A percentile compares a stretch with the other conserved stretches of the same genome.
These are phyloP conservation scores for Gasterosteus nipponicus DNA, from an alignment of 2,113 vertebrate species.

Conservation along the genomic window DNA sequence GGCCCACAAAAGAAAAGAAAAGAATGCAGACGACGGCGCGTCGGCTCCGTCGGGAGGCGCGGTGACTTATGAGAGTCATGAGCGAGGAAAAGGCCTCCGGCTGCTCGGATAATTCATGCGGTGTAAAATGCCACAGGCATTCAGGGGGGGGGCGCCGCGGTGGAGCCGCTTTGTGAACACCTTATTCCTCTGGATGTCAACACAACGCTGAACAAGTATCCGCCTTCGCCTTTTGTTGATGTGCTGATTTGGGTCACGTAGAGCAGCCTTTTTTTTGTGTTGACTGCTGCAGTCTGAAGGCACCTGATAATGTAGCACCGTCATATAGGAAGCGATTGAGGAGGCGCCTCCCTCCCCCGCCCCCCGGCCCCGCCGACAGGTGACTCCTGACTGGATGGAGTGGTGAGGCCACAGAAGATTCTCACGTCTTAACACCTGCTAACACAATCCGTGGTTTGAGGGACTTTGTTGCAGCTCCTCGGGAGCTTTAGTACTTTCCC, in stretches of 20 bases:
- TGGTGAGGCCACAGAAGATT: not conserved
- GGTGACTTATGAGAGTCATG: not conserved
- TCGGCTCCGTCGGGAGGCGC: not conserved
- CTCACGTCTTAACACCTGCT: not conserved
- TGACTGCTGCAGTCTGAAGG: no score
- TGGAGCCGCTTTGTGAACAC: not conserved
- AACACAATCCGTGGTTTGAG: not conserved
- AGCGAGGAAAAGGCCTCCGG: not conserved
- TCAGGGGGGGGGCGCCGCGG: not conserved
- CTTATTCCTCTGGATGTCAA: not conserved
- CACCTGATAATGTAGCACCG: no score
- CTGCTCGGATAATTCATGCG: not conserved
- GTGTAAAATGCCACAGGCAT: not conserved
- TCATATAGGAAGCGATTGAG: no score
- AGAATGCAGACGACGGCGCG: not conserved
- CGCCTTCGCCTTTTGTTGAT: not conserved
- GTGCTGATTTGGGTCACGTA: not conserved
- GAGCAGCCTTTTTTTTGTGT: no score
- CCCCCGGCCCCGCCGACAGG: not conserved
- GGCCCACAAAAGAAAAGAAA: not conserved
- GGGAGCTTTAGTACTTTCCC: conserved; percentile 54
- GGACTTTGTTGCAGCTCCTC: conserved; percentile 22
- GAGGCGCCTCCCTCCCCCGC: no score
- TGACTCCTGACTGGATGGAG: not conserved
- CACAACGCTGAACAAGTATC: not conserved